Conservation (phyloP, 1,140 invertebrate genomes). For the Euura saliciscinereae region DNA sequence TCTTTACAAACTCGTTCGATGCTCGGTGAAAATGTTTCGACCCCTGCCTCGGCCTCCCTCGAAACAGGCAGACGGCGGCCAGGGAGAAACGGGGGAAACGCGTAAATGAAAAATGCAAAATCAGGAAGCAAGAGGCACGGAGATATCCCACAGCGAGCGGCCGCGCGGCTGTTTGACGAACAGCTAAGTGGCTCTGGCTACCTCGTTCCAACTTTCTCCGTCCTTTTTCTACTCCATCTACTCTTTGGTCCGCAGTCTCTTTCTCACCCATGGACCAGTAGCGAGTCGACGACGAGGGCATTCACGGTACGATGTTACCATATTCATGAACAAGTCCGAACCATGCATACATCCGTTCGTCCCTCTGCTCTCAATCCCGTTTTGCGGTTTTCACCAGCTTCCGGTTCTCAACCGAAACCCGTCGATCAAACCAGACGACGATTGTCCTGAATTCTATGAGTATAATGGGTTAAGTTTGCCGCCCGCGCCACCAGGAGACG, state of each 20-base stretch:
- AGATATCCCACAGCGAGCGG: conserved; percentile 7
- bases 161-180: conserved; percentile 17
- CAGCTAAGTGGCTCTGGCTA: conserved; percentile 14
- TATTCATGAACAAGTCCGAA: neutral
- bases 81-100: conserved; percentile 11
- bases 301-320: neutral
- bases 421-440: too few relatives aligned
- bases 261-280: neutral
- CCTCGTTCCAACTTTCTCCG: neutral
- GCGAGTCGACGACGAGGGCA: neutral
- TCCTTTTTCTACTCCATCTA: neutral
- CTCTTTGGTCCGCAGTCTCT: neutral
- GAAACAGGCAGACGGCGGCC: neutral
- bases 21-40: neutral
- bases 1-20: neutral
- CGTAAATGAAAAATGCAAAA: conserved; percentile 25
- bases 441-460: too few relatives aligned
- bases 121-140: conserved; percentile 14
- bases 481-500: too few relatives aligned
- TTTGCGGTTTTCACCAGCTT: too few relatives aligned
- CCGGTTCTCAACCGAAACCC: too few relatives aligned
- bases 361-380: neutral
- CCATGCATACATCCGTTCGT: neutral
- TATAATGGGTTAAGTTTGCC: too few relatives aligned
- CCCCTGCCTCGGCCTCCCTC: neutral